Evolutionary conservation across 2,113 vertebrate species (phyloP).

Genomic region (Mesitornis unicolor): DNA sequence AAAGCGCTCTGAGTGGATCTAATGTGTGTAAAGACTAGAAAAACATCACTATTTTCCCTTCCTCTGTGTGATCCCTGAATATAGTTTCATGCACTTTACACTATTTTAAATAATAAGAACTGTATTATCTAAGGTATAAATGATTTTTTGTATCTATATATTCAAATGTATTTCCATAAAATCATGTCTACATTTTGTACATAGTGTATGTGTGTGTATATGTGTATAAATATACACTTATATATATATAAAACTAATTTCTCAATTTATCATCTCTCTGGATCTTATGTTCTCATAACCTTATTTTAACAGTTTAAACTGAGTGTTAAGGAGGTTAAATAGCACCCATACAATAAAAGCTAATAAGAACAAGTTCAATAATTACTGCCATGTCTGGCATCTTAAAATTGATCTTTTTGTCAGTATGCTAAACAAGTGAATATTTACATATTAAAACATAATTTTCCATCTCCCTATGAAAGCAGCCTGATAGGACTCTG

Average conservation of each 20-base stretch:
- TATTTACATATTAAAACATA: conserved; percentile 58
- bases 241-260: neutral
- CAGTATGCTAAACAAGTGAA: conserved; percentile 46
- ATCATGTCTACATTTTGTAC: neutral
- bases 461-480: conserved; percentile 40
- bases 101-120: neutral
- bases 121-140: neutral
- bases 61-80: neutral
- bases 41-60: neutral
- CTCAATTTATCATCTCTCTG: conserved; percentile 26
- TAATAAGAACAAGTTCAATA: conserved; percentile 32
- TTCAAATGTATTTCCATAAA: neutral
- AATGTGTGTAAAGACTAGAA: neutral
- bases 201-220: no score
- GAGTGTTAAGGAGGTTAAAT: conserved; percentile 47
- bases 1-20: neutral
- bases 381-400: neutral
- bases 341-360: conserved; percentile 55
- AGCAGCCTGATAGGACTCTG: conserved; percentile 10
- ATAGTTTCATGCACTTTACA: neutral
- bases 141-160: neutral
- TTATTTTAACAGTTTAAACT: conserved; percentile 46
- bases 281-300: neutral
- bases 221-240: no score
- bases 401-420: conserved; percentile 55